phyloP scores from a whole-genome alignment of 2,113 vertebrate genomes.

The Corythaixoides concolor region DNA sequence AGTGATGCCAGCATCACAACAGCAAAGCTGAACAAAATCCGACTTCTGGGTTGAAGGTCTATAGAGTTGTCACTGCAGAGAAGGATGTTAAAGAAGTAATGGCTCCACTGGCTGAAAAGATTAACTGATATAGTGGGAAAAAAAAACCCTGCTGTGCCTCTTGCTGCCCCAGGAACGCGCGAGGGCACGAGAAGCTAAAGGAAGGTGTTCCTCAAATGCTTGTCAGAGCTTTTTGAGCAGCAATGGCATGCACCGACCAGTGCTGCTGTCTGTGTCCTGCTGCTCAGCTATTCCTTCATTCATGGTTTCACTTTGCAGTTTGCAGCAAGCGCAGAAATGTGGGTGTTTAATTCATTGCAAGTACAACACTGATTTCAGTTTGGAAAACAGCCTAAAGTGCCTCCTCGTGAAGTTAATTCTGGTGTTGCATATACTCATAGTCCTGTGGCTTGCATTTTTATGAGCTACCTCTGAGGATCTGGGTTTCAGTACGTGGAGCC shows the following conservation, averaged over 20 bases:
- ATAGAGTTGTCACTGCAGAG: background rate
- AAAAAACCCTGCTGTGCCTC: background rate
- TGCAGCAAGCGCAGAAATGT: background rate
- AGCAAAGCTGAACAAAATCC: background rate
- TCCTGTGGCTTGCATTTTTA: constrained; percentile 28
- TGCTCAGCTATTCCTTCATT: background rate
- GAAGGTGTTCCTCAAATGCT: background rate
- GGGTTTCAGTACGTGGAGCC: background rate
- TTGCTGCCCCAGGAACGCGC: accelerated
- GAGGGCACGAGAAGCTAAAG: background rate
- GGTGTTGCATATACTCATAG: background rate
- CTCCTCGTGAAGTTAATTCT: constrained; percentile 42
- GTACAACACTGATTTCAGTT: background rate
- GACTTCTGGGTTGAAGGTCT: background rate
- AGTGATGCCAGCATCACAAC: background rate
- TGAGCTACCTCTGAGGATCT: constrained; percentile 4
- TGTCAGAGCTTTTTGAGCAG: accelerated
- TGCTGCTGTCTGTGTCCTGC: background rate
- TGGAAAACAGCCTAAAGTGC: constrained; percentile 39
- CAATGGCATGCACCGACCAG: accelerated
- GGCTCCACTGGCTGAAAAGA: background rate
- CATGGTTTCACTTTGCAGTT: background rate
- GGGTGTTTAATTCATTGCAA: constrained; percentile 6
- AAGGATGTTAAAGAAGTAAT: background rate
- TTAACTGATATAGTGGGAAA: accelerated